Percentiles rank a stretch among this genome's conserved stretches.
Conservation (phyloP, 1,140 invertebrate species). For the Triops cancriformis region DNA sequence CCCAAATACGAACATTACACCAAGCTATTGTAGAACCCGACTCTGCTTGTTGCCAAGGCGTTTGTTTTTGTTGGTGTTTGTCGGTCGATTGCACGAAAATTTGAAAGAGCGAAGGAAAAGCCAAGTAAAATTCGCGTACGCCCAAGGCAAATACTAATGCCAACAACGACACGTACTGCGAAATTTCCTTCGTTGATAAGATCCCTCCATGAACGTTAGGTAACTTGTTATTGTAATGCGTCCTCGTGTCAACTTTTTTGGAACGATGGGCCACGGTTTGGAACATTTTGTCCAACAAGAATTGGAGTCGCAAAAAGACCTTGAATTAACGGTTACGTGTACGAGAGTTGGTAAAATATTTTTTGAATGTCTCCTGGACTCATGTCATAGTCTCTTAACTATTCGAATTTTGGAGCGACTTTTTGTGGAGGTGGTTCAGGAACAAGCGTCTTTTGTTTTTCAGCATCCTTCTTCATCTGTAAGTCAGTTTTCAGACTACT, state of each 20-base stretch:
- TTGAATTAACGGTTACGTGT: neutral
- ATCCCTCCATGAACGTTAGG: neutral
- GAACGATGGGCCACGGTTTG: constrained; percentile 27
- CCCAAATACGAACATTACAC: neutral
- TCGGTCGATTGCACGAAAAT: neutral
- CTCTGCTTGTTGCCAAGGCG: neutral
- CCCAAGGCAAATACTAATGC: too few species aligned
- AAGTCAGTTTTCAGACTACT: neutral
- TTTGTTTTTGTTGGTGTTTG: neutral
- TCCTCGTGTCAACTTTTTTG: constrained; percentile 22
- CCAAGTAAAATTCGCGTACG: too few species aligned
- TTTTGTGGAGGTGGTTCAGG: constrained; percentile 26
- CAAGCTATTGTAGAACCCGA: neutral
- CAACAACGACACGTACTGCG: too few species aligned
- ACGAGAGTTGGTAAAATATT: constrained; percentile 26
- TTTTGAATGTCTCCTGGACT: neutral
- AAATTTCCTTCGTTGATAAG: neutral
- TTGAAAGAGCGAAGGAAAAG: too few species aligned
- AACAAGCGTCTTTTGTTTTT: neutral
- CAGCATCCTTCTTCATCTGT: neutral
- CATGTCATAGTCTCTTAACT: neutral
- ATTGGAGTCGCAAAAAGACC: constrained; percentile 12
- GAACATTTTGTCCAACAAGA: constrained; percentile 24
- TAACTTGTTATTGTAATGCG: neutral
- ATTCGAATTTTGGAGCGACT: constrained; percentile 27